phyloP scores from a whole-genome alignment of 1,140 invertebrate species.

The Papilio aristodemus region DNA sequence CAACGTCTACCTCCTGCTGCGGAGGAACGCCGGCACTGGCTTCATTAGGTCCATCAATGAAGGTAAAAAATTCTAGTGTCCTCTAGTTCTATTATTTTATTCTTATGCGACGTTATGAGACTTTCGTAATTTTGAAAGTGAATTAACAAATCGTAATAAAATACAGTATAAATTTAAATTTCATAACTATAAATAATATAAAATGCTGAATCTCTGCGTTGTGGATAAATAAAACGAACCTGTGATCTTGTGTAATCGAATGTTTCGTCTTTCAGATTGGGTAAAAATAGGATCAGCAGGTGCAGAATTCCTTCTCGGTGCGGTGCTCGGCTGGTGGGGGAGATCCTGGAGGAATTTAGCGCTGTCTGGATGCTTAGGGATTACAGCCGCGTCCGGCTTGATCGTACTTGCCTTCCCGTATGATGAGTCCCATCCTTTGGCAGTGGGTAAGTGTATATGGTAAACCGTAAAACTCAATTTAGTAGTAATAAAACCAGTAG shows the following conservation, averaged over 20 bases:
- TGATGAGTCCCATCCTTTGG: constrained; percentile 38
- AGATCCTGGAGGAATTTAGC: constrained; percentile 48
- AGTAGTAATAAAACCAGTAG: too few species aligned
- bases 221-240: too few species aligned
- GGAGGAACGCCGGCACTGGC: constrained; percentile 54
- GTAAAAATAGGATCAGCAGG: constrained; percentile 51
- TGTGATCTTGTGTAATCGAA: neutral
- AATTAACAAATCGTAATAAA: too few species aligned
- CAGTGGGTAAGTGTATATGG: constrained; percentile 53
- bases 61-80: constrained; percentile 50
- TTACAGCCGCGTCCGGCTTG: constrained; percentile 48
- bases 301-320: constrained; percentile 52
- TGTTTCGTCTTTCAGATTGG: constrained; percentile 52
- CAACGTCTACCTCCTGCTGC: constrained; percentile 56
- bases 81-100: too few species aligned
- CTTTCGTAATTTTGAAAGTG: too few species aligned
- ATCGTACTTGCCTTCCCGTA: constrained; percentile 62
- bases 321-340: constrained; percentile 56
- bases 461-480: too few species aligned
- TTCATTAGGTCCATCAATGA: constrained; percentile 48
- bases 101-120: too few species aligned
- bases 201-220: too few species aligned
- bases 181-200: neutral
- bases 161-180: too few species aligned
- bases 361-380: constrained; percentile 54